Evolutionary conservation across 2,888 invertebrate species (phyloP).

Genomic region (Plusia festucae): DNA sequence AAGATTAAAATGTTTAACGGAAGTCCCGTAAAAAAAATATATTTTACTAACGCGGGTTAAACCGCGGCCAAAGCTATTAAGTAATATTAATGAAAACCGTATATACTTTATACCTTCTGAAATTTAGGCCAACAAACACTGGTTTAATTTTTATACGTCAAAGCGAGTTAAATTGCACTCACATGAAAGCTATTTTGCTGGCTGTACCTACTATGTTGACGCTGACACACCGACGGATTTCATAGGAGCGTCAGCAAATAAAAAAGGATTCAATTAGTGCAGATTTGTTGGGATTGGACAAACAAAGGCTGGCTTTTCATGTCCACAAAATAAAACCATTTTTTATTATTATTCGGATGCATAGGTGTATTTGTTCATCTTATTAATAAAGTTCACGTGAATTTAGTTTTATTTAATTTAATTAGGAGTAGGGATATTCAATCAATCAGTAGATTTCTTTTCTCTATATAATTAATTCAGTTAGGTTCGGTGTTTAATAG

Average conservation of each 20-base stretch:
- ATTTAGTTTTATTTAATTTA: no score
- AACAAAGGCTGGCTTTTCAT: slow-evolving; percentile 4
- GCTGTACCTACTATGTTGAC: slow-evolving; percentile 11
- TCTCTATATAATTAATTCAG: no score
- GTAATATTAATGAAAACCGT: no score
- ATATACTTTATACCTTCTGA: background rate
- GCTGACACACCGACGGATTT: slow-evolving; percentile 14
- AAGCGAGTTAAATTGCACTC: slow-evolving; percentile 14
- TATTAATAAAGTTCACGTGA: no score
- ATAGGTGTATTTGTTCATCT: no score
- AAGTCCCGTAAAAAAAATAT: no score
- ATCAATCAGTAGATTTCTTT: no score
- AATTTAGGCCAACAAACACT: background rate
- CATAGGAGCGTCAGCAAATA: slow-evolving; percentile 26
- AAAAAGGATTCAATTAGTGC: slow-evolving; percentile 10
- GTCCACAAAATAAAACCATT: background rate
- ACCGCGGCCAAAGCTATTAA: no score
- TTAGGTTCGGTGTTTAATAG: no score
- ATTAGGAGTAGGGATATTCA: no score
- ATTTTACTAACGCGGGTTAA: no score
- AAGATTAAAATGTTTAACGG: no score
- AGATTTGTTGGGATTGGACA: background rate
- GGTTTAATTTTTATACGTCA: slow-evolving; percentile 6
- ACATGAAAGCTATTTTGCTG: slow-evolving; percentile 12
- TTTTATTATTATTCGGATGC: background rate